phyloP scores from a whole-genome alignment of 2,888 invertebrate genomes.

The Hoplodrina ambigua region DNA sequence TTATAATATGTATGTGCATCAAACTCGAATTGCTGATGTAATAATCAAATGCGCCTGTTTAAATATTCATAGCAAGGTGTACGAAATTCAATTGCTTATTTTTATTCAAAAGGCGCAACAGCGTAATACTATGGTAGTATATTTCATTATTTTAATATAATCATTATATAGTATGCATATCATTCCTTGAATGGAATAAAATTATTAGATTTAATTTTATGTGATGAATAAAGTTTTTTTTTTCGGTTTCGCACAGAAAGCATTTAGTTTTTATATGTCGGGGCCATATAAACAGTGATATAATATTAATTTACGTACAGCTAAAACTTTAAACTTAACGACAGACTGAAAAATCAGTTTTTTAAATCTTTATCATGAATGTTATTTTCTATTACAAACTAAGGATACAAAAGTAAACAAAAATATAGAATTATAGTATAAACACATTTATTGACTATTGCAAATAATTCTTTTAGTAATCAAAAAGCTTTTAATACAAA shows the following conservation, averaged over 20 bases:
- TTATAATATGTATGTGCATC: slow-evolving; percentile 22
- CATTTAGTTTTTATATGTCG: slow-evolving; percentile 72
- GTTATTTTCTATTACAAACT: slow-evolving; percentile 5
- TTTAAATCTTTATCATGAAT: neutral
- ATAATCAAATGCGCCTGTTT: slow-evolving; percentile 52
- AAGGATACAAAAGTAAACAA: slow-evolving; percentile 6
- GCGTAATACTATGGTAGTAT: slow-evolving; percentile 16
- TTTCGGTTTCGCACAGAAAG: slow-evolving; percentile 58
- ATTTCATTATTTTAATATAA: slow-evolving; percentile 48
- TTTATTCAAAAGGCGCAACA: slow-evolving; percentile 20
- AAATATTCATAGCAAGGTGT: slow-evolving; percentile 46
- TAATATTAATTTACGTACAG: slow-evolving; percentile 60
- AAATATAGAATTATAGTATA: neutral
- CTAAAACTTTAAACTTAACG: slow-evolving; percentile 35
- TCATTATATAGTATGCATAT: slow-evolving; percentile 71
- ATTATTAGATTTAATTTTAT: slow-evolving; percentile 63
- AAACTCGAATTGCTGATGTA: slow-evolving; percentile 27
- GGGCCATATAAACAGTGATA: slow-evolving; percentile 82
- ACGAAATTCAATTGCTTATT: slow-evolving; percentile 32
- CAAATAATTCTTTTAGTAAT: slow-evolving; percentile 4
- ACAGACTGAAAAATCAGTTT: slow-evolving; percentile 26
- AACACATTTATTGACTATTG: neutral
- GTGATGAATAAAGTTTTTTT: slow-evolving; percentile 43
- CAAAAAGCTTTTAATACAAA: neutral
- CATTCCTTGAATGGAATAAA: slow-evolving; percentile 69